Base-by-base conservation (phyloP, 1,140 invertebrate species). In the Atta colombica region DNA sequence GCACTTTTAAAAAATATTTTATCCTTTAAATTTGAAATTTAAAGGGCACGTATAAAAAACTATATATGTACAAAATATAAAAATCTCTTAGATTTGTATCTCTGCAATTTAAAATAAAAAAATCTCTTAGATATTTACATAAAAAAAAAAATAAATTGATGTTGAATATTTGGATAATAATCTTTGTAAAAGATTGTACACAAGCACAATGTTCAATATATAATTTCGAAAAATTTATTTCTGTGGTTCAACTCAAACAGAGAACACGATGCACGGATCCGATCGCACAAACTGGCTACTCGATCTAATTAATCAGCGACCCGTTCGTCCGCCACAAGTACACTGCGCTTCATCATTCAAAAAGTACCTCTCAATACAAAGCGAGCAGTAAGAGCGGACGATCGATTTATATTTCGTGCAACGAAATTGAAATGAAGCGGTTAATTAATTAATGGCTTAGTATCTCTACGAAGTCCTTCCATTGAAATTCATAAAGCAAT, bases 231-330 rank as follows among this genome's bases (percentile, higher is more conserved):
- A 88, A 74, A 21, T 63, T 87, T 28, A 61, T 87, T 77, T 60
- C 77, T 72, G 78, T 84, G 31, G 60, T 53, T 39, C 28, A 14
- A 51, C 12, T 74, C 10, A 16, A 74, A 39, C 80, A 35, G 21
- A 68, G 77, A n/a, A 45, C 75, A 45, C 80, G 58, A 61, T 35
- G 82, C 68, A 60, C 87, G 75, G 88, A 89, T 86, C 68, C 88
- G 88, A 65, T 82, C 84, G 78, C 77, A 61, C 71, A 90, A 90
- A 90, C 89, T 77, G 72, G 63, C 77, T 90, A 86, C 92, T 93
- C 91, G 92, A 92, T 94, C 94, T 94, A 94, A 94, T 94, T 94
- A 94, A 93, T 94, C 93, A 93, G 85, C 92, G 91, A 92, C 61
- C 91, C 91, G 93, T 93, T 93, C 87, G 88, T 91, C 84, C 66